Evolutionary conservation across 53 echinoderm and acorn worm species (phyloP), one percentile per base, ranked within the genome.

Genomic region (Paracentrotus lividus): DNA sequence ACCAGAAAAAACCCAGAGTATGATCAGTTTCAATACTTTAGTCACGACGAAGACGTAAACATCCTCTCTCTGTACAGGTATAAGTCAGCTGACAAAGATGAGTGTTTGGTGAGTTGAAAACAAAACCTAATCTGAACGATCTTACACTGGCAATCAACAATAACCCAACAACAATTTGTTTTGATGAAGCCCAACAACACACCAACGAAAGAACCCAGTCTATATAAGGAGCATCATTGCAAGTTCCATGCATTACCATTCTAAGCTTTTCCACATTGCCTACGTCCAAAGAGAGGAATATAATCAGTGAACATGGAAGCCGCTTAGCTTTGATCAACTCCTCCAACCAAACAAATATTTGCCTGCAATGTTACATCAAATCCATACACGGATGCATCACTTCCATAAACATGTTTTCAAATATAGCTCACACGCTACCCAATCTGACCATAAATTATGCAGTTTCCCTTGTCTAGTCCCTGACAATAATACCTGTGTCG

Each of bases 341-440:
- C n/a, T n/a, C 20, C 86, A 26, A 61, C 55, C 89, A 89, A 89
- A 64, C 89, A 89, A 89, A 89, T 89, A 64, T 89, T 89, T 89
- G 64, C 60, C 89, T 60, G 89, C 43, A 61, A 60, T 23, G 40
- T 89, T 61, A 89, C 65, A 40, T 64, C 21, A 36, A 59, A 89
- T 44, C 64, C 89, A 89, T 89, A 65, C 44, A 21, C 89, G 2
- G 38, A 23, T 43, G 81, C 78, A 77, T 54, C 92, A 77, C 45
- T 78, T 92, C 58, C 92, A 92, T 92, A 77, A 92, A 92, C 92
- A 92, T 92, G 92, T 92, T 92, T 92, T 92, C 81, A 55, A 78
- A 55, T 42, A 56, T 12, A 77, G 78, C 56, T 59, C 69, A 91
- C 49, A 27, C 49, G 81, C 81, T 26, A 81, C 16, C 47, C 29